These are phyloP conservation scores for Meda fulgida DNA, from an alignment of 2,797 vertebrate species.

Conservation along the genomic window DNA sequence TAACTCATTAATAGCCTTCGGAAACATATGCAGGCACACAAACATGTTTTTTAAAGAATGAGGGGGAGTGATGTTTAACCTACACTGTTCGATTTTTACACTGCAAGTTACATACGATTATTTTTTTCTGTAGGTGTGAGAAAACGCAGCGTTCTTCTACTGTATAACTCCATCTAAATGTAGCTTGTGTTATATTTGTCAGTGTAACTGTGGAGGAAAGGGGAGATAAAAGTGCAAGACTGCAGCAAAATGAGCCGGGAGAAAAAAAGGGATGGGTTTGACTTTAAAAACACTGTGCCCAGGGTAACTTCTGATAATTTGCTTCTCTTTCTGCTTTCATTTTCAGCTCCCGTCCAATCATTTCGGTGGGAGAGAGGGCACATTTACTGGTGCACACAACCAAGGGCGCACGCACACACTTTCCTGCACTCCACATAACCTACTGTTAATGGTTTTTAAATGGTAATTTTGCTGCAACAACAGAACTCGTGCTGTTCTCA, in stretches of 20 bases:
- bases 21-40: conserved; percentile 33
- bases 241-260: conserved; percentile 25
- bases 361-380: conserved; percentile 42
- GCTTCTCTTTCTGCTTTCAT: conserved; percentile 51
- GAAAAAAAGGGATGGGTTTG: conserved; percentile 12
- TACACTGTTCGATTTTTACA: conserved; percentile 21
- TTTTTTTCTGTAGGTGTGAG: conserved; percentile 34
- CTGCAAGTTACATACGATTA: conserved; percentile 9
- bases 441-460: conserved; percentile 59
- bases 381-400: conserved; percentile 42
- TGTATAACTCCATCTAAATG: conserved; percentile 20
- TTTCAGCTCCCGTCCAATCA: conserved; percentile 55
- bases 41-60: conserved; percentile 8
- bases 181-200: conserved; percentile 16
- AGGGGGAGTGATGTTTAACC: conserved; percentile 24
- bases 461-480: conserved; percentile 56
- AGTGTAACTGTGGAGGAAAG: neutral
- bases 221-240: conserved; percentile 26
- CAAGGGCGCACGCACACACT: conserved; percentile 27
- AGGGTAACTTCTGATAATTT: conserved; percentile 52
- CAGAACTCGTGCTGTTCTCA: conserved; percentile 41
- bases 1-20: neutral
- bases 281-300: conserved; percentile 44
- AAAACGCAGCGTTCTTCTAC: neutral
- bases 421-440: conserved; percentile 43